These are phyloP conservation scores for Pterobdella sp. DNA, from an alignment of 2,888 invertebrate genomes.

Conservation along the genomic window DNA sequence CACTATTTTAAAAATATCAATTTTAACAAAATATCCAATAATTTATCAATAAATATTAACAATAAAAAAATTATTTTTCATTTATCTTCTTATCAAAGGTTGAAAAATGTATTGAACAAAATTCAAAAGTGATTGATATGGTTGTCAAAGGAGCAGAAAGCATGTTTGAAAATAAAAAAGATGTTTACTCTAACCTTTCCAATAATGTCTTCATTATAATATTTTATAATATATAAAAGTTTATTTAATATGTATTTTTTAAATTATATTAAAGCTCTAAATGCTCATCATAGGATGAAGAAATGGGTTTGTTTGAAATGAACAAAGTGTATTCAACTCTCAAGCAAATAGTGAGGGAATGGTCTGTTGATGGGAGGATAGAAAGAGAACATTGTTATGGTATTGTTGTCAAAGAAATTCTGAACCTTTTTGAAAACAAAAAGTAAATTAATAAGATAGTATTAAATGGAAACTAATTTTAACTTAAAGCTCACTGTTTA, in stretches of 20 bases:
- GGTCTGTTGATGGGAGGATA: slow-evolving; percentile 74
- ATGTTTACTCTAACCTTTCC: slow-evolving; percentile 37
- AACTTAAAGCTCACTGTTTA: no score
- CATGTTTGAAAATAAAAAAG: slow-evolving; percentile 68
- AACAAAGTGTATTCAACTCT: slow-evolving; percentile 84
- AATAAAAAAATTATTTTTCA: neutral
- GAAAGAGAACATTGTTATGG: slow-evolving; percentile 80
- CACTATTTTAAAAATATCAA: no score
- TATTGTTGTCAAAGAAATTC: slow-evolving; percentile 77
- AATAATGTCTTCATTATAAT: neutral
- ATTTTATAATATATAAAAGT: slow-evolving; percentile 6
- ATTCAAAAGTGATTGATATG: slow-evolving; percentile 60
- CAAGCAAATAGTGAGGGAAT: slow-evolving; percentile 92
- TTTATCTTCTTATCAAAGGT: slow-evolving; percentile 49
- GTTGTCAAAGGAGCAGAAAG: slow-evolving; percentile 71
- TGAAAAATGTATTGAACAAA: slow-evolving; percentile 67
- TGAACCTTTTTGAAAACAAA: no score
- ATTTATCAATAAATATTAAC: neutral
- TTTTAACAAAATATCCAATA: no score
- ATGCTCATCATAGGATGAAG: neutral
- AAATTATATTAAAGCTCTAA: slow-evolving; percentile 4
- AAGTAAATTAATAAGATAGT: no score
- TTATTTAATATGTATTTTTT: neutral
- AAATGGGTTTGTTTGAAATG: slow-evolving; percentile 47
- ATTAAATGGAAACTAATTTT: no score